Base-by-base conservation (phyloP, 2,113 vertebrate species). In the Porphyrio hochstetteri region DNA sequence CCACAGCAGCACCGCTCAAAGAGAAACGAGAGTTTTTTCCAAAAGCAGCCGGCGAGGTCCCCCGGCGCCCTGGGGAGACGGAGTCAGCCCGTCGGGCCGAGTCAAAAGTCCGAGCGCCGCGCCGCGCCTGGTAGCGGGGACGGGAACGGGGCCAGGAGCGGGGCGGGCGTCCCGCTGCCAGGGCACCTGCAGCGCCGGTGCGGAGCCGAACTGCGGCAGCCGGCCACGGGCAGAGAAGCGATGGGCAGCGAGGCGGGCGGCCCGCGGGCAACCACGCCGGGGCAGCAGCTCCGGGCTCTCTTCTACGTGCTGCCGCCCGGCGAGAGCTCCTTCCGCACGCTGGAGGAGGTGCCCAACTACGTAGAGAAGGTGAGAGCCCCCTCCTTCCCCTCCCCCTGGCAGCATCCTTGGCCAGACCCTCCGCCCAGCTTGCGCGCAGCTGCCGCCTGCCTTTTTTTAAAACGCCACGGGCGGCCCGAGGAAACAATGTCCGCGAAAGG, bases 291-390 rank as follows among this genome's bases (percentile, higher is more conserved):
- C 91, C 98, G 98, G 33, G 79, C 97, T 78, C 87, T 99, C 87
- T 99, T 99, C 82, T 98, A 98, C 67, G 89, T 94, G 72, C 94
- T 99, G 92, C 97, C 97, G 7, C 98, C 99, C 50, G 98, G 96
- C 11, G 98, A 99, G 90, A 98, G 98, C 10, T 97, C 98, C 16
- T 99, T 99, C 93, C 75, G 97, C 88, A 96, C 79, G 10, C 27
- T 98, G 57, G 98, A 98, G 46, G 98, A 99, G 46, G 99, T 99
- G 25, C 99, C 99, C 13, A 95, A 96, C 79, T 99, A 99, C 79
- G 97, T 99, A 27, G 90, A 98, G n/a, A 97, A 99, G 99, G 99
- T 99, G 97, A 98, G 97, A 70, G 27, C 40, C 7, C 50, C 38
- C 53, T 69, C 19, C 18, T 31, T 14, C 14, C 25, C 23, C 21